phyloP scores from a whole-genome alignment of 2,888 invertebrate species.

The Marasmarcha lunaedactyla region DNA sequence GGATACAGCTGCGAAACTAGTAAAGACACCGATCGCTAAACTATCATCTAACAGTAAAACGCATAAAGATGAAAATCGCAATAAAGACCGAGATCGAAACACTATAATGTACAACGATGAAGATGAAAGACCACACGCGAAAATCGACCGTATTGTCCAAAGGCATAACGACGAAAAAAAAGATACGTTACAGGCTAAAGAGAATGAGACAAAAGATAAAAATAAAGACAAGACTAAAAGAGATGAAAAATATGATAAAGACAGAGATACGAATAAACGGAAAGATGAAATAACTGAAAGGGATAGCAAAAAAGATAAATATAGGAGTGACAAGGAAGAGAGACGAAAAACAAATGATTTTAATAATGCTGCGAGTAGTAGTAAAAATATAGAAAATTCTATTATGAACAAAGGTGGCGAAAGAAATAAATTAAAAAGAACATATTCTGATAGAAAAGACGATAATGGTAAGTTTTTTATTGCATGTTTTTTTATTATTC shows the following conservation, averaged over 20 bases:
- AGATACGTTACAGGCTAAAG: slow-evolving; percentile 8
- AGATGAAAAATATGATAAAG: slow-evolving; percentile 3
- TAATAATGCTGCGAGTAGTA: not conserved
- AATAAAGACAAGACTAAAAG: slow-evolving; percentile 3
- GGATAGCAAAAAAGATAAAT: not conserved
- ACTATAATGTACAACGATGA: slow-evolving; percentile 58
- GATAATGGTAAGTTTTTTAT: not conserved
- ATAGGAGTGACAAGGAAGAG: too few species aligned
- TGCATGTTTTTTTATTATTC: too few species aligned
- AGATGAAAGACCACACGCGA: slow-evolving; percentile 39
- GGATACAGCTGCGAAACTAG: slow-evolving; percentile 32
- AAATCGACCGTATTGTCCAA: slow-evolving; percentile 49
- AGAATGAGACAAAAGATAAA: slow-evolving; percentile 5
- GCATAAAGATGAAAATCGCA: slow-evolving; percentile 3
- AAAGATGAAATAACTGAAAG: slow-evolving; percentile 2
- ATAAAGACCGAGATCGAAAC: slow-evolving; percentile 34
- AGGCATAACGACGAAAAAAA: slow-evolving; percentile 35
- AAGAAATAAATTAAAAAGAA: slow-evolving; percentile 4
- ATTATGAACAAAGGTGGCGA: not conserved
- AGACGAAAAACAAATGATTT: not conserved
- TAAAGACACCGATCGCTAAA: slow-evolving; percentile 32
- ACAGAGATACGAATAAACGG: not conserved
- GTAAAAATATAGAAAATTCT: not conserved
- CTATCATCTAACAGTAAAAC: not conserved
- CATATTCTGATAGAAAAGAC: not conserved